A percentile compares a stretch with the other conserved stretches of the same genome.
These are phyloP conservation scores for Parotocinclus haroldoi DNA, from an alignment of 2,797 vertebrate species.

Conservation along the genomic window DNA sequence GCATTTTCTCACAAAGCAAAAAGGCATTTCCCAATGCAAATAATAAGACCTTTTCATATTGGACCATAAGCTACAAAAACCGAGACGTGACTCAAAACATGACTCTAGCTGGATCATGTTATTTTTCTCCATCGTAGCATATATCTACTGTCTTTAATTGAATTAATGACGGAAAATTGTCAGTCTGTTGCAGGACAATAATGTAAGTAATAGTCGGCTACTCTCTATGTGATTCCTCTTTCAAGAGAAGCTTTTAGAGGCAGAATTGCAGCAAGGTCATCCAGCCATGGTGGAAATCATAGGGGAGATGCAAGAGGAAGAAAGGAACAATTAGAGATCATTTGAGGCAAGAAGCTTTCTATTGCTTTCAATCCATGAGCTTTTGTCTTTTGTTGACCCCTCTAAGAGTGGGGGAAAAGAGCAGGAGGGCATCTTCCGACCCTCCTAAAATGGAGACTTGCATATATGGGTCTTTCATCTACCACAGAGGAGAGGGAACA, in stretches of 20 bases:
- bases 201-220: conserved; percentile 78
- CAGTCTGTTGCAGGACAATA: conserved; percentile 67
- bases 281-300: conserved; percentile 72
- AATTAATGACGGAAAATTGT: conserved; percentile 56
- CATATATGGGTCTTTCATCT: conserved; percentile 89
- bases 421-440: conserved; percentile 65
- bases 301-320: conserved; percentile 80
- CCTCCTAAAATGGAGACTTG: conserved; percentile 68
- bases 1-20: too few species aligned
- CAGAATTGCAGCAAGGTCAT: conserved; percentile 74
- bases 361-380: conserved; percentile 81
- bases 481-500: conserved; percentile 78
- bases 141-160: conserved; percentile 63
- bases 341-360: conserved; percentile 92
- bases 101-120: conserved; percentile 2
- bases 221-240: conserved; percentile 69
- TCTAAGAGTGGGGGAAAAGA: conserved; percentile 78
- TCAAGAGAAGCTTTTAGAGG: conserved; percentile 78
- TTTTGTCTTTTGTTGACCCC: conserved; percentile 91
- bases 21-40: too few species aligned
- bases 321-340: conserved; percentile 98
- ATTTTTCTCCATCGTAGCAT: conserved; percentile 34
- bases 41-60: background rate
- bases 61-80: background rate
- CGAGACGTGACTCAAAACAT: too few species aligned